Percentiles rank a stretch among this genome's conserved stretches.
Evolutionary conservation across 2,113 vertebrate genomes (phyloP).

Genomic region (Delphinus delphis): DNA sequence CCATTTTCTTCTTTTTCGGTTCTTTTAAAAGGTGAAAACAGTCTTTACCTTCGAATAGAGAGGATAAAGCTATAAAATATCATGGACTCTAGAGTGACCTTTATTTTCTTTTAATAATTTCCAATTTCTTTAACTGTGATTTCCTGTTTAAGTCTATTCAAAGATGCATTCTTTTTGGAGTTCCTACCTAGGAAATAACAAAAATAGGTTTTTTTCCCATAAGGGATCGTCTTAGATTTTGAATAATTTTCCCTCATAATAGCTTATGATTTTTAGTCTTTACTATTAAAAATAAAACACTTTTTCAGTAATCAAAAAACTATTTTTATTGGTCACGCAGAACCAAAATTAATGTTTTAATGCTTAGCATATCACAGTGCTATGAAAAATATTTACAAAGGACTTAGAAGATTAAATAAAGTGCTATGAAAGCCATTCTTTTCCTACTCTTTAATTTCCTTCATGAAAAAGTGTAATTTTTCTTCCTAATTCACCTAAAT

Average conservation of each 20-base stretch:
- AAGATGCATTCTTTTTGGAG: constrained; percentile 21
- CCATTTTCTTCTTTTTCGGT: neutral
- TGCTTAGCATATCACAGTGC: neutral
- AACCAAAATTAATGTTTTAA: constrained; percentile 3
- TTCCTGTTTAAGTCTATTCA: constrained; percentile 50
- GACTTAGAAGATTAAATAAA: neutral
- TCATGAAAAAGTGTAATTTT: neutral
- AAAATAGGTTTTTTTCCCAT: neutral
- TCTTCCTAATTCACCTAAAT: constrained; percentile 11
- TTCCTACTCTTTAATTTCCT: neutral
- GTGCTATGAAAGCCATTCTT: neutral
- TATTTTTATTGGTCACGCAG: neutral
- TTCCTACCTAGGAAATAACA: constrained; percentile 42
- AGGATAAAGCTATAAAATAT: constrained; percentile 30
- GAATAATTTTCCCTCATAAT: constrained; percentile 1
- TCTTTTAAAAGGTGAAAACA: constrained; percentile 21
- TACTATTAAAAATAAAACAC: constrained; percentile 23
- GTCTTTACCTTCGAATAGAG: neutral
- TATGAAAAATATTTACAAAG: constrained; percentile 17
- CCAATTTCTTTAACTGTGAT: constrained; percentile 30
- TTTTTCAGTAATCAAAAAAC: neutral
- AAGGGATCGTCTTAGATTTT: neutral
- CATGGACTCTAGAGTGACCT: neutral
- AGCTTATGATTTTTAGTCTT: neutral
- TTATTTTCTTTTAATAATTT: constrained; percentile 18